A percentile compares a stretch with the other conserved stretches of the same genome.
These are phyloP conservation scores for Phyllostomus discolor DNA, from an alignment of 2,113 vertebrate genomes.

Conservation along the genomic window DNA sequence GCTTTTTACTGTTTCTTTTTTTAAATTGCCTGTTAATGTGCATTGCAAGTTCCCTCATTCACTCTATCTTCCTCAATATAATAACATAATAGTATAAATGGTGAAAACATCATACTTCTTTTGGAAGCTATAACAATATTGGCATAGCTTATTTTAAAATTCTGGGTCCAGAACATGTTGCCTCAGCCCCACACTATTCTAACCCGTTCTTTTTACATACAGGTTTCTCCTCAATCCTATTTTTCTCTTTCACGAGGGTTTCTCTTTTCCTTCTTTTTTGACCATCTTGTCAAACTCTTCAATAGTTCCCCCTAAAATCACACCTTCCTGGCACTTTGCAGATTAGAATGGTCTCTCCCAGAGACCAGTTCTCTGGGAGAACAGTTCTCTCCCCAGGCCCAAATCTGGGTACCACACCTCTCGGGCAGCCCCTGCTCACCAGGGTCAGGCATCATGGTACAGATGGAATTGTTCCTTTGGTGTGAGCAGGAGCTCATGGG, in stretches of 20 bases:
- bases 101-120: neutral
- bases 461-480: neutral
- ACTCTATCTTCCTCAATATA: neutral
- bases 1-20: neutral
- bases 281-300: neutral
- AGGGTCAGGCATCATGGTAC: fast-evolving
- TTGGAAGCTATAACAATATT: neutral
- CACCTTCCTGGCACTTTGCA: neutral
- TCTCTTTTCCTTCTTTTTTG: neutral
- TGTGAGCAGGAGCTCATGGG: neutral
- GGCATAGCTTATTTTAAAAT: neutral
- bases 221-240: neutral
- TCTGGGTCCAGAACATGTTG: neutral
- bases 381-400: neutral
- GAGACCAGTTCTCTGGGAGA: too few relatives aligned
- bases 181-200: too few relatives aligned
- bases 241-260: neutral
- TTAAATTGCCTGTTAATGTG: neutral
- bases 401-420: fast-evolving
- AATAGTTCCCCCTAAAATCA: neutral
- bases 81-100: neutral
- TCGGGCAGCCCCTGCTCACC: too few relatives aligned
- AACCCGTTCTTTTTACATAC: fast-evolving
- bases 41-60: neutral
- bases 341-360: too few relatives aligned